Evolutionary conservation across 1,140 invertebrate species (phyloP).

Genomic region (Centruroides vittatus): DNA sequence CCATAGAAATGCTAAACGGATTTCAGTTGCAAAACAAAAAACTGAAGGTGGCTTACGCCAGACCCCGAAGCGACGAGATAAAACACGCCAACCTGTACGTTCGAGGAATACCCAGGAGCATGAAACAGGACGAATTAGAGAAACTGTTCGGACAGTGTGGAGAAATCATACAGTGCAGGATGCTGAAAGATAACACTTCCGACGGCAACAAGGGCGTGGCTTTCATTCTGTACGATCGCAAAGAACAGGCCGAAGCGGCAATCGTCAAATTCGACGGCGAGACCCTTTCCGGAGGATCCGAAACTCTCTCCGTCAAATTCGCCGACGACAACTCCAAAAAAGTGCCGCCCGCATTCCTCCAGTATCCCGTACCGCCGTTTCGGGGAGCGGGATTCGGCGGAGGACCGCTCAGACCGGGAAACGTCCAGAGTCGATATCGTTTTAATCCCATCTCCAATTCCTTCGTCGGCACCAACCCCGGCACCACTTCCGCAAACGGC

Average conservation of each 20-base stretch:
- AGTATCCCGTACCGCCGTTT: slow-evolving; percentile 1
- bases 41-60: slow-evolving; percentile 79
- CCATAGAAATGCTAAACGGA: slow-evolving; percentile 75
- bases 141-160: slow-evolving; percentile 70
- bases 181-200: slow-evolving; percentile 15
- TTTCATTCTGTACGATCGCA: slow-evolving; percentile 21
- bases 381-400: slow-evolving; percentile 1
- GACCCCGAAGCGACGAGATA: slow-evolving; percentile 78
- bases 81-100: slow-evolving; percentile 93
- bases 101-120: slow-evolving; percentile 64
- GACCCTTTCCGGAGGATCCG: slow-evolving; percentile 62
- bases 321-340: slow-evolving; percentile 72
- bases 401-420: slow-evolving; percentile 7
- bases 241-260: slow-evolving; percentile 59
- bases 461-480: background rate
- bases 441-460: slow-evolving; percentile 15
- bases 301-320: slow-evolving; percentile 70
- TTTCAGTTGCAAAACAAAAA: slow-evolving; percentile 71
- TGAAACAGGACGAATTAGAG: slow-evolving; percentile 73
- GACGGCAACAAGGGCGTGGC: slow-evolving; percentile 19
- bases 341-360: background rate
- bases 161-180: slow-evolving; percentile 40
- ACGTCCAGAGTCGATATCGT: slow-evolving; percentile 5
- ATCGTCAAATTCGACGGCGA: slow-evolving; percentile 70
- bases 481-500: background rate